Conservation (phyloP, 2,888 invertebrate species). For the Argyresthia goedartella region DNA sequence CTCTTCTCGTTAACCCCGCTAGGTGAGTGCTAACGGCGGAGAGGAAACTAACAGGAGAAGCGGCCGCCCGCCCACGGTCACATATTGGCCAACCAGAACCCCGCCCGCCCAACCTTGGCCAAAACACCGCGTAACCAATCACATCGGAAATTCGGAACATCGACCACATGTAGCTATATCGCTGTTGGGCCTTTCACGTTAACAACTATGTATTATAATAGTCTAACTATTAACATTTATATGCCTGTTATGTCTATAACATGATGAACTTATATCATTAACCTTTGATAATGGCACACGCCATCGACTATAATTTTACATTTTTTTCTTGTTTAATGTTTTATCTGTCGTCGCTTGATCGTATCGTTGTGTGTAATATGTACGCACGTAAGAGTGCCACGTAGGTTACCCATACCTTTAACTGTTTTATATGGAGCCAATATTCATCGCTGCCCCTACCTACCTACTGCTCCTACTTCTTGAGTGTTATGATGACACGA, state of each 20-base stretch:
- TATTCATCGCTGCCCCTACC: no score
- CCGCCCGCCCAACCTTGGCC: conserved; percentile 13
- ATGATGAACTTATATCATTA: conserved; percentile 56
- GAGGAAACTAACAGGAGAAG: conserved; percentile 63
- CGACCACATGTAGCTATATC: conserved; percentile 67
- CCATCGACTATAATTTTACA: conserved; percentile 69
- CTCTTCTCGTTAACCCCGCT: conserved; percentile 80
- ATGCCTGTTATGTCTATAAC: conserved; percentile 72
- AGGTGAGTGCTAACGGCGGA: conserved; percentile 84
- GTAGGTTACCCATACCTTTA: conserved; percentile 1
- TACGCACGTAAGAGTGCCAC: conserved; percentile 58
- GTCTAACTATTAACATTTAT: conserved; percentile 71
- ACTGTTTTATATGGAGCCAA: background rate
- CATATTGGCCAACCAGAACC: background rate
- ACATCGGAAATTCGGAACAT: conserved; percentile 68
- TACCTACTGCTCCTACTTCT: no score
- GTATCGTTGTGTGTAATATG: conserved; percentile 42
- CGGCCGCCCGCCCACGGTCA: conserved; percentile 23
- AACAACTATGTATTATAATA: conserved; percentile 69
- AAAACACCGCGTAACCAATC: conserved; percentile 45
- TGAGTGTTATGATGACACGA: no score
- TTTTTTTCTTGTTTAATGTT: conserved; percentile 45
- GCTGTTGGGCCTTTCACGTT: conserved; percentile 69
- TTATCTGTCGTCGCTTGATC: conserved; percentile 63
- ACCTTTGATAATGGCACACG: conserved; percentile 61